Conservation (phyloP, 2,113 vertebrate species). For the Trinectes maculatus region DNA sequence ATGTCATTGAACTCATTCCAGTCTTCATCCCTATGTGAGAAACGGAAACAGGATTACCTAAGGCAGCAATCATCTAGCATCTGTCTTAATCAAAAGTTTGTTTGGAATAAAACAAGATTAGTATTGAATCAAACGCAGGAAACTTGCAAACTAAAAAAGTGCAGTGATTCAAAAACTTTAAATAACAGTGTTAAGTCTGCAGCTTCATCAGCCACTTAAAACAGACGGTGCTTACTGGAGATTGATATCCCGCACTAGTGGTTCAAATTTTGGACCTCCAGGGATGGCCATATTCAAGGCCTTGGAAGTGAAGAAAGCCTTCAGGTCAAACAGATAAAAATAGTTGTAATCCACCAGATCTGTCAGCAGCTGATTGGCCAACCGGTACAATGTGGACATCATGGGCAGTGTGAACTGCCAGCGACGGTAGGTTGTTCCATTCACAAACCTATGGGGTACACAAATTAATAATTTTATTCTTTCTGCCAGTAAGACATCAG, state of each 20-base stretch:
- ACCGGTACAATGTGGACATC: conserved; percentile 98
- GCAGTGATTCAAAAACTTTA: background rate
- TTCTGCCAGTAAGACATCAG: background rate
- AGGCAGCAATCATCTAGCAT: background rate
- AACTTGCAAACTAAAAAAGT: background rate
- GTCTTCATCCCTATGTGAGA: conserved; percentile 91
- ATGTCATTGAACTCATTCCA: conserved; percentile 99
- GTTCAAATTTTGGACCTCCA: conserved; percentile 98
- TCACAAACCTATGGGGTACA: conserved; percentile 85
- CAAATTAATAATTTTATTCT: background rate
- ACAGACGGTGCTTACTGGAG: conserved; percentile 87
- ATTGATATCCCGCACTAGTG: conserved; percentile 97
- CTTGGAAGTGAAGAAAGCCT: conserved; percentile 98
- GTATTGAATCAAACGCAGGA: background rate
- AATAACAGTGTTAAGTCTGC: background rate
- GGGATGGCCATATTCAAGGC: conserved; percentile 99
- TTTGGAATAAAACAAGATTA: background rate
- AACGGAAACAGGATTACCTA: background rate
- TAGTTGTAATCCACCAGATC: conserved; percentile 97
- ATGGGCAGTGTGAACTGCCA: conserved; percentile 99
- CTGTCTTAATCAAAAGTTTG: background rate
- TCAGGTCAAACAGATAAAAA: conserved; percentile 97
- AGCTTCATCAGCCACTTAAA: background rate
- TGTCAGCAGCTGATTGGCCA: conserved; percentile 97
- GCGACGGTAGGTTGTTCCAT: conserved; percentile 95